Evolutionary conservation across 2,113 vertebrate genomes (phyloP).

Genomic region (Pheucticus melanocephalus): DNA sequence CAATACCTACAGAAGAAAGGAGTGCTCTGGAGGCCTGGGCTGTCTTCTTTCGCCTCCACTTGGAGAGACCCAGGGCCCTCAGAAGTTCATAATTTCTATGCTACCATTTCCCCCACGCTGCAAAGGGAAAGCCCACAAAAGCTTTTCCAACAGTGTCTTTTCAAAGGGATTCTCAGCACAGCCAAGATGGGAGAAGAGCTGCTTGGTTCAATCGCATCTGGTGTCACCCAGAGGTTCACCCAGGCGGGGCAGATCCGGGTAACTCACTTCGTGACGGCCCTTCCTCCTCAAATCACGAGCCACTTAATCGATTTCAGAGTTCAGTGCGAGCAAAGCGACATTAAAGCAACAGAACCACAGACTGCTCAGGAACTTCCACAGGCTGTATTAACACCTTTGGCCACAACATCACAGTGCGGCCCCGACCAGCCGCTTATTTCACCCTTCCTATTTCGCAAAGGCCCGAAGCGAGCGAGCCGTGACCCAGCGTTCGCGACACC

Average conservation of each 20-base stretch:
- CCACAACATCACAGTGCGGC: accelerated
- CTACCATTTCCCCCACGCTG: neutral
- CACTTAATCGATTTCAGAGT: accelerated
- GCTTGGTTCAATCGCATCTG: neutral
- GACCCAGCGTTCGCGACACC: too few relatives aligned
- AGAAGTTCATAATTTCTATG: neutral
- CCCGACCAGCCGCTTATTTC: accelerated
- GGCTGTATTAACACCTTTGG: accelerated
- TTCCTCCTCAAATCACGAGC: neutral
- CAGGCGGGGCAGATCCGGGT: neutral
- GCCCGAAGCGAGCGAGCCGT: neutral
- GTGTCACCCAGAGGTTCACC: neutral
- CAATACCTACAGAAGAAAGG: neutral
- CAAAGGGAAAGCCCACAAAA: neutral
- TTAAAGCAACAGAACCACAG: accelerated
- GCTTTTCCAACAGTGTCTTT: neutral
- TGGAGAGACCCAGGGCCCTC: neutral
- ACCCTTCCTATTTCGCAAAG: neutral
- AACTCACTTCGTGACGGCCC: accelerated
- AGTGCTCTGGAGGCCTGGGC: neutral
- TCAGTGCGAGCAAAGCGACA: accelerated
- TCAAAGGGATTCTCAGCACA: neutral
- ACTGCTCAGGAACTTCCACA: accelerated
- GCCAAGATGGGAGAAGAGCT: neutral
- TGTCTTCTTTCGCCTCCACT: neutral